Conservation (phyloP, 2,888 invertebrate species). For the Drosophila ustulata region DNA sequence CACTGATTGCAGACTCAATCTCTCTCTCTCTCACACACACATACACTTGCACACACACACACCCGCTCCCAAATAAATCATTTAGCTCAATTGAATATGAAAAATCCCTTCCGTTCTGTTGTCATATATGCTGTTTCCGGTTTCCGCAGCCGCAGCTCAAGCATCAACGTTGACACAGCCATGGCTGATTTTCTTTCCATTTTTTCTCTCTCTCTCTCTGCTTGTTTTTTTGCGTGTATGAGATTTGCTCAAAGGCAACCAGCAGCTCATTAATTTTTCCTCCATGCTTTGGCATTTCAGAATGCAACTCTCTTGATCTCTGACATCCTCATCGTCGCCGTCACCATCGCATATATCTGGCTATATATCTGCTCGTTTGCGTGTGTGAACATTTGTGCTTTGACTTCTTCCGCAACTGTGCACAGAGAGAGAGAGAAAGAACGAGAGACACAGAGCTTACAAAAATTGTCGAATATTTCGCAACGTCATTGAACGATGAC, state of each 20-base stretch:
- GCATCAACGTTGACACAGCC: slow-evolving; percentile 40
- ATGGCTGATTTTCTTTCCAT: slow-evolving; percentile 48
- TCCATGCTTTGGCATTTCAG: slow-evolving; percentile 52
- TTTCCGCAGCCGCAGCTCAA: slow-evolving; percentile 74
- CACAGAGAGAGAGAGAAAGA: slow-evolving; percentile 8
- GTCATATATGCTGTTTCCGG: slow-evolving; percentile 84
- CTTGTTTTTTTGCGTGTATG: slow-evolving; percentile 34
- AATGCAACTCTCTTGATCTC: slow-evolving; percentile 11
- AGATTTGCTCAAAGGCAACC: slow-evolving; percentile 61
- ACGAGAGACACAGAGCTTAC: slow-evolving; percentile 26
- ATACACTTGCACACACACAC: slow-evolving; percentile 9
- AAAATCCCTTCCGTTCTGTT: slow-evolving; percentile 82
- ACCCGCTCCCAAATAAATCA: slow-evolving; percentile 65
- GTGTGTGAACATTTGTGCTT: slow-evolving; percentile 49
- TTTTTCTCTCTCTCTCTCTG: slow-evolving; percentile 11
- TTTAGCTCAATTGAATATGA: slow-evolving; percentile 82
- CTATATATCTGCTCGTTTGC: slow-evolving; percentile 23
- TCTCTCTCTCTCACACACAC: slow-evolving; percentile 19
- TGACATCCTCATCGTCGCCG: background rate
- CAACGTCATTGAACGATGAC: slow-evolving; percentile 17
- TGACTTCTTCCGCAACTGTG: slow-evolving; percentile 52
- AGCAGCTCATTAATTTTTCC: slow-evolving; percentile 76
- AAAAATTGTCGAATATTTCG: slow-evolving; percentile 48
- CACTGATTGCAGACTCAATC: slow-evolving; percentile 60
- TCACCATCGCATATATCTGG: background rate